These are phyloP conservation scores for Florisuga fusca DNA, from an alignment of 2,797 vertebrate species.

Conservation along the genomic window DNA sequence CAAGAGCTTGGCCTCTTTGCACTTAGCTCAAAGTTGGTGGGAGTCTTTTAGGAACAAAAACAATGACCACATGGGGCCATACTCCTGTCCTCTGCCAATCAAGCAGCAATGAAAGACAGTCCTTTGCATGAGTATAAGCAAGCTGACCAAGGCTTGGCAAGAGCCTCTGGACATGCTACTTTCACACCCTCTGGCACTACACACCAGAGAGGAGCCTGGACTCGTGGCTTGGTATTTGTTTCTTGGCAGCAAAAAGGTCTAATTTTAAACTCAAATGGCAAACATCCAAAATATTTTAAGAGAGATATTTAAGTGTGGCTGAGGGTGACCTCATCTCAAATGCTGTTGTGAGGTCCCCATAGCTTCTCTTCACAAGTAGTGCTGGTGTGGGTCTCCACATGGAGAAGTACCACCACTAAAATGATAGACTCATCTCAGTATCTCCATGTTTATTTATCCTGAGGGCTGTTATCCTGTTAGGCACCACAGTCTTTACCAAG, in stretches of 20 bases:
- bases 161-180: background rate
- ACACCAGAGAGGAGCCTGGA: background rate
- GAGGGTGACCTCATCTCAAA: background rate
- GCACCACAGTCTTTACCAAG: background rate
- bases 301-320: background rate
- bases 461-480: background rate
- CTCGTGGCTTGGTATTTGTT: background rate
- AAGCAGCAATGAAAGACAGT: too few species aligned
- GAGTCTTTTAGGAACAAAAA: background rate
- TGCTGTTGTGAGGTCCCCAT: background rate
- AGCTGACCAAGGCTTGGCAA: background rate
- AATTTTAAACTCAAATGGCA: background rate
- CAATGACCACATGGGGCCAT: too few species aligned
- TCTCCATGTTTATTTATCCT: accelerated
- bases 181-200: background rate
- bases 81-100: background rate
- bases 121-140: background rate
- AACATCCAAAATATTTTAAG: background rate
- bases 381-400: background rate
- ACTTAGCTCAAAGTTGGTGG: background rate
- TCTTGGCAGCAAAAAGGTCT: background rate
- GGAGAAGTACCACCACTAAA: background rate
- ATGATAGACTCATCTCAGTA: background rate
- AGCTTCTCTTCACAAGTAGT: background rate
- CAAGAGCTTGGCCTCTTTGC: background rate